Conservation (phyloP, 2,888 invertebrate genomes). For the Caenorhabditis becei region DNA sequence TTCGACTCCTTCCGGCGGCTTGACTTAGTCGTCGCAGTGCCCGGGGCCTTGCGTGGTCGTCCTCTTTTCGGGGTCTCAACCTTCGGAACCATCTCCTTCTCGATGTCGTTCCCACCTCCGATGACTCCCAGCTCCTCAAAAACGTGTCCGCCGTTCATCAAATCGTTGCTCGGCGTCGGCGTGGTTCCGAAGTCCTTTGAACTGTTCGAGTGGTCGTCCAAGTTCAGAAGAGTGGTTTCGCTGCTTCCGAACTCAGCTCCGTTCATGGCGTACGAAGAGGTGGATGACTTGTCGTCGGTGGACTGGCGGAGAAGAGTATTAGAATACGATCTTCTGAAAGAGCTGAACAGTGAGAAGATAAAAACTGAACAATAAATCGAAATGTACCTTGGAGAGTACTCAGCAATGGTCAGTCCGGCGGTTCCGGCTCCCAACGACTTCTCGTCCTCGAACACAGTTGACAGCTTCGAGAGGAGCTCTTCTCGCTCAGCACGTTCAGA, state of each 20-base stretch:
- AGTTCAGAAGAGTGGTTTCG: constrained; percentile 53
- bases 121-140: constrained; percentile 47
- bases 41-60: constrained; percentile 40
- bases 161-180: constrained; percentile 30
- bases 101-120: constrained; percentile 7
- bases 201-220: constrained; percentile 57
- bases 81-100: neutral
- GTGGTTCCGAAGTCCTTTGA: constrained; percentile 42
- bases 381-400: constrained; percentile 47
- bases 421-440: constrained; percentile 61
- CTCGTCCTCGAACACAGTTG: constrained; percentile 60
- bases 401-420: constrained; percentile 60
- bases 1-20: constrained; percentile 33
- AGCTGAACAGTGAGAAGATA: neutral
- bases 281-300: constrained; percentile 55
- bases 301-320: constrained; percentile 47
- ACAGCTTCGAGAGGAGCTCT: constrained; percentile 50
- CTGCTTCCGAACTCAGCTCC: constrained; percentile 35
- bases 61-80: constrained; percentile 43
- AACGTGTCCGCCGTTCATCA: constrained; percentile 21
- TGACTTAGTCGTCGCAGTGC: constrained; percentile 18
- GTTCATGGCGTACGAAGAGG: constrained; percentile 36
- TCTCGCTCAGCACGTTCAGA: constrained; percentile 55
- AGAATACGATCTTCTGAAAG: constrained; percentile 46
- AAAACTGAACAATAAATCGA: neutral